Base-by-base conservation (phyloP, 2,888 invertebrate genomes). In the Lapara coniferarum region DNA sequence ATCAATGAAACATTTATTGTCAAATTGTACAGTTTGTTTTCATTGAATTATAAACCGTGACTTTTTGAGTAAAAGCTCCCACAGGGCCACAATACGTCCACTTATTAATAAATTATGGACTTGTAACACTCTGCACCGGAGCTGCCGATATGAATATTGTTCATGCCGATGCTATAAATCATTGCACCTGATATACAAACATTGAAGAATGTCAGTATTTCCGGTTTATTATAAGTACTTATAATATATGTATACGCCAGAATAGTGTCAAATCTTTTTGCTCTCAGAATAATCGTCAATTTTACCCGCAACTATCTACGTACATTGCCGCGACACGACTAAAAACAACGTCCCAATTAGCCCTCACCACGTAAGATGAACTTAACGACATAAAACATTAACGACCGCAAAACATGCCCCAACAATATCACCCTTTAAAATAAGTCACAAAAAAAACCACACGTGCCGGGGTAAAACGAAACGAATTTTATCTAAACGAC, bases 401-500 rank as follows among this genome's bases (percentile, higher is more conserved):
- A n/a, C 59, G 12, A 12, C n/a, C 44, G 12, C 59, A 59, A 58
- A 59, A 59, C 59, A 59, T 19, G 46, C 49, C 63, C 16, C 46
- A 46, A 63, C 46, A 63, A 49, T 49, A 16, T 7, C 63, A 49
- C 63, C 63, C 63, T 63, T 63, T 63, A 63, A 53, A 63, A 46
- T 68, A 66, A 66, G 67, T 68, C 66, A 59, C 55, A 59, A 76
- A 76, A 74, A 74, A 71, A 74, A 58, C 72, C 66, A 73, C 72
- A 75, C 73, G 74, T 73, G 72, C 75, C 74, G 49, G 69, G 57
- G 69, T 71, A 73, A 73, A 75, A 70, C 58, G 51, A 70, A 75
- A 72, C 73, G 75, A 75, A 78, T 78, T 80, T 78, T 75, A 78
- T 74, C 71, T 73, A 72, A 79, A 76, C 74, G 76, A 75, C 74